Conservation (phyloP, 2,797 vertebrate species). For the Hippoglossus hippoglossus region DNA sequence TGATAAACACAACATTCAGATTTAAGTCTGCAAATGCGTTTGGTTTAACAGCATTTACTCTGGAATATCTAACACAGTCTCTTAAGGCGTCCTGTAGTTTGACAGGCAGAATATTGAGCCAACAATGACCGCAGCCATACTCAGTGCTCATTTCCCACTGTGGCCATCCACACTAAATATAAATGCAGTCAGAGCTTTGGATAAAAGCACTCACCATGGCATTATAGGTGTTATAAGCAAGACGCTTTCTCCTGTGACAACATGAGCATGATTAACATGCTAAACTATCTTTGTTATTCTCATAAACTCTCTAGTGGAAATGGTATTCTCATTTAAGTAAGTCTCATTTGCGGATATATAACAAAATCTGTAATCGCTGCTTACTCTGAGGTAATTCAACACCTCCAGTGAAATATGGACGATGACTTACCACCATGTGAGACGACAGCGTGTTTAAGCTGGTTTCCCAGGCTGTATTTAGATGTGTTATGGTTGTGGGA, state of each 20-base stretch:
- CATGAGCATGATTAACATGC: slow-evolving; percentile 50
- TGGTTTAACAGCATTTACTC: slow-evolving; percentile 1
- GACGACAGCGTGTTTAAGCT: slow-evolving; percentile 60
- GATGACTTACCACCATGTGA: slow-evolving; percentile 64
- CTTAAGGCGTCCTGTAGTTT: slow-evolving; percentile 25
- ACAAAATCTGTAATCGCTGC: slow-evolving; percentile 66
- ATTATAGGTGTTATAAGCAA: slow-evolving; percentile 66
- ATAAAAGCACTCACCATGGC: slow-evolving; percentile 43
- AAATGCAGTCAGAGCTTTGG: slow-evolving; percentile 39
- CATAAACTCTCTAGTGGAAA: slow-evolving; percentile 44
- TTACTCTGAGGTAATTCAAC: slow-evolving; percentile 67
- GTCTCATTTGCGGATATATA: slow-evolving; percentile 49
- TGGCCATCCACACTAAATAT: slow-evolving; percentile 57
- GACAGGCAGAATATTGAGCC: slow-evolving; percentile 26
- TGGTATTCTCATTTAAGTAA: slow-evolving; percentile 38
- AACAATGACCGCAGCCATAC: slow-evolving; percentile 33
- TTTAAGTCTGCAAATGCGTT: slow-evolving; percentile 1
- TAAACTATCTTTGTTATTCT: slow-evolving; percentile 35
- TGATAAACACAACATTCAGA: slow-evolving; percentile 5
- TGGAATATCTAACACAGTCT: slow-evolving; percentile 10
- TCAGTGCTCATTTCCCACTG: slow-evolving; percentile 39
- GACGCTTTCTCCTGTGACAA: slow-evolving; percentile 69
- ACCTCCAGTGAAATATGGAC: slow-evolving; percentile 61
- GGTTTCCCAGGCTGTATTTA: slow-evolving; percentile 83
- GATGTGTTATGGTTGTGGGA: slow-evolving; percentile 79